These are phyloP conservation scores for Globia sparganii DNA, from an alignment of 2,888 invertebrate genomes.

Conservation along the genomic window DNA sequence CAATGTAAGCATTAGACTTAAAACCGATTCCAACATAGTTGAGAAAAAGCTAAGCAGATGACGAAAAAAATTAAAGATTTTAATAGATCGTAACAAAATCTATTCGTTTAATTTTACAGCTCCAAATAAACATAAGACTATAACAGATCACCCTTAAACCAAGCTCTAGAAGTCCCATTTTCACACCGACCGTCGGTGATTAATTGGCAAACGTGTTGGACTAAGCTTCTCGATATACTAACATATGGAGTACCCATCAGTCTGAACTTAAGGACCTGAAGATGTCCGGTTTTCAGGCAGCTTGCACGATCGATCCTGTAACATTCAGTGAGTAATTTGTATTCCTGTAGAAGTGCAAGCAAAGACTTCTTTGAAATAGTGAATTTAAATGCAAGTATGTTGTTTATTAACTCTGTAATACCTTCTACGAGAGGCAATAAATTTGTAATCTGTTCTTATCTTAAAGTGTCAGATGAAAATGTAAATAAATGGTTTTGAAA, in stretches of 20 bases:
- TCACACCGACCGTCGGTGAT: conserved; percentile 41
- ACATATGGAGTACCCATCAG: conserved; percentile 25
- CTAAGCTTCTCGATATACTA: conserved; percentile 39
- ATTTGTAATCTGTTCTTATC: not conserved
- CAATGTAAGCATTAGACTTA: no score
- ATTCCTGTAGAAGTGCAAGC: not conserved
- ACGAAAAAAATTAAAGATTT: no score
- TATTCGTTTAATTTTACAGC: not conserved
- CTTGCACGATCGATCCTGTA: conserved; percentile 18
- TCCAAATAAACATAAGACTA: not conserved
- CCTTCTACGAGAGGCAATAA: not conserved
- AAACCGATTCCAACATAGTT: no score
- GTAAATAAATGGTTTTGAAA: not conserved
- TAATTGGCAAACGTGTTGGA: conserved; percentile 53
- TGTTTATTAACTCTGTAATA: not conserved
- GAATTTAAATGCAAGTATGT: not conserved
- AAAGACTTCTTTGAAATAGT: not conserved
- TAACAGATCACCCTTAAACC: not conserved
- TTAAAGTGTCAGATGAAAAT: not conserved
- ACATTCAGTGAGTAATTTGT: conserved; percentile 5
- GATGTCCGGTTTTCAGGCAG: conserved; percentile 41
- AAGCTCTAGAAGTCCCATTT: conserved; percentile 33
- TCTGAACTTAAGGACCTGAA: conserved; percentile 45
- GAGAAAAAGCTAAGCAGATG: no score
- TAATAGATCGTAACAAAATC: no score